Evolutionary conservation across 2,797 vertebrate species (phyloP), one percentile per base, ranked within the genome.

Genomic region (Enteromius argenteus): DNA sequence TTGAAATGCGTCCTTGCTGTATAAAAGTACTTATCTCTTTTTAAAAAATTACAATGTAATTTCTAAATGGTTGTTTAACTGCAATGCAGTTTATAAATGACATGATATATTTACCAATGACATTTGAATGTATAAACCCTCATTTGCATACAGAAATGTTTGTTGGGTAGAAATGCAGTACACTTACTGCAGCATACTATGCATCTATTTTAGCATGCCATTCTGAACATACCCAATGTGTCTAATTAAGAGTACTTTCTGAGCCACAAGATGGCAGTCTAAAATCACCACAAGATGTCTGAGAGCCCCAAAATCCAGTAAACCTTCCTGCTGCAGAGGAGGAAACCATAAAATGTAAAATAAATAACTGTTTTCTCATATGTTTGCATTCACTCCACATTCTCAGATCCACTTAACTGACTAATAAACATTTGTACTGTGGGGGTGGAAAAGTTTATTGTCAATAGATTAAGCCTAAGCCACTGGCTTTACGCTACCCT

Each of bases 391-490:
- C 78, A 88, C 42, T 76, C 84, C 88, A 49, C 73, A 64, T 79
- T 86, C 35, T 83, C 42, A 51, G 69, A 84, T 81, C 74, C 82
- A 32, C 82, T 89, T 75, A 78, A 84, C 62, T 53, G 74, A 83
- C 56, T 74, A 83, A 89, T 90, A 86, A 83, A 87, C 84, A 75
- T 83, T 79, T 85, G 60, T 81, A 68, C 80, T 76, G 77, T 53
- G 15, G 58, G 78, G 51, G 67, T 62, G 72, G 81, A 88, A 88
- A 91, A 73, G 90, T 92, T 88, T 89, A 74, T 44, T 82, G 87
- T 73, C 80, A 90, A 87, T 84, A 88, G 79, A 66, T 39, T 84
- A 91, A 92, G 91, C 90, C 60, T 83, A 88, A 90, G 85, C 82
- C 85, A 90, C 69, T 89, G 85, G 86, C 90, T 80, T 13, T 83